These are phyloP conservation scores for Chaetodon auriga DNA, from an alignment of 2,113 vertebrate genomes.

Conservation along the genomic window DNA sequence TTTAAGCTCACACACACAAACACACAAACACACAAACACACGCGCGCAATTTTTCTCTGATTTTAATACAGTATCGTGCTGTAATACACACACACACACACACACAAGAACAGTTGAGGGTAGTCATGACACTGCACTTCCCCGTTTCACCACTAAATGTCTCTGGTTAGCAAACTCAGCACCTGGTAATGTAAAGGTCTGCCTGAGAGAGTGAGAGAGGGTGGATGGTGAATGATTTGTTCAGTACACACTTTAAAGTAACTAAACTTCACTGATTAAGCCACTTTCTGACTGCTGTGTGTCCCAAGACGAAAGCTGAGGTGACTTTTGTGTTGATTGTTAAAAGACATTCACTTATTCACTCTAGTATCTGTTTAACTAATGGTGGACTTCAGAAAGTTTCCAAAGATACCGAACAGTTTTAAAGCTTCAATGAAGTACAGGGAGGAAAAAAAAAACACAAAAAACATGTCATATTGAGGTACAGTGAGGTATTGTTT, in stretches of 20 bases:
- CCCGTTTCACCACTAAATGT: slow-evolving; percentile 43
- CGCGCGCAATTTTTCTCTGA: neutral
- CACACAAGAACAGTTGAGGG: neutral
- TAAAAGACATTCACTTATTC: no score
- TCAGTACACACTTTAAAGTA: no score
- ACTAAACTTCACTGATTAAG: no score
- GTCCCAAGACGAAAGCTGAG: no score
- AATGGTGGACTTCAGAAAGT: neutral
- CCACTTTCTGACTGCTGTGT: neutral
- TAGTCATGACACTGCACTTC: slow-evolving; percentile 11
- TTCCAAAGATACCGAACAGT: neutral
- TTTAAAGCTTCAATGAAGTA: neutral
- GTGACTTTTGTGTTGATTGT: no score
- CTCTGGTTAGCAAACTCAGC: slow-evolving; percentile 41
- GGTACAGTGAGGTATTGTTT: neutral
- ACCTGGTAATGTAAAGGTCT: neutral
- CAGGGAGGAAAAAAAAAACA: no score
- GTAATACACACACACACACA: neutral
- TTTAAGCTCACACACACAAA: neutral
- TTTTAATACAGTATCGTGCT: neutral
- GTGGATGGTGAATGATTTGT: neutral
- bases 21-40: neutral
- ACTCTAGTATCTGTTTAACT: no score
- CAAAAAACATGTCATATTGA: neutral
- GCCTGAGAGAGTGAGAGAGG: neutral